phyloP scores from a whole-genome alignment of 2,888 invertebrate genomes.

The Diloba caeruleocephala region DNA sequence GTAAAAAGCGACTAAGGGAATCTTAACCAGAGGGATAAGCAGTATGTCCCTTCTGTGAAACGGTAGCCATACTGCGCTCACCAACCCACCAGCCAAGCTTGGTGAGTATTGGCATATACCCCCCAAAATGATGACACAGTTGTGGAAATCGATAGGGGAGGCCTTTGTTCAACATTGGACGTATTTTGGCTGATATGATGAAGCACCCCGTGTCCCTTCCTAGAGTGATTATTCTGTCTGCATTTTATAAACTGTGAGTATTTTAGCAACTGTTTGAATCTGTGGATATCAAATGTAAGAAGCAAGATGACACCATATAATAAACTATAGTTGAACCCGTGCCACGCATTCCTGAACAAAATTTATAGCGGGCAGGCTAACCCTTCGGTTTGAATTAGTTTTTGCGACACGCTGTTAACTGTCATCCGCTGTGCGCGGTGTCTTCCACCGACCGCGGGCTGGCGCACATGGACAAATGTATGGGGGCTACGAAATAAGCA shows the following conservation, averaged over 20 bases:
- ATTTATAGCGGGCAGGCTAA: constrained; percentile 69
- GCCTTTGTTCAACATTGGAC: too few species aligned
- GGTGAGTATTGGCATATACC: too few species aligned
- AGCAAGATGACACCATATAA: constrained; percentile 34
- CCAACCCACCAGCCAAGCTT: too few species aligned
- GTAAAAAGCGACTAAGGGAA: too few species aligned
- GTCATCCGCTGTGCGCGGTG: constrained; percentile 47
- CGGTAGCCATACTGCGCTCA: too few species aligned
- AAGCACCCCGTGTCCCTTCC: too few species aligned
- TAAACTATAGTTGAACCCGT: constrained; percentile 50
- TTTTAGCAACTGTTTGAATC: constrained; percentile 3
- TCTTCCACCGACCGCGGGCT: constrained; percentile 50
- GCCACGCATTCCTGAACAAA: constrained; percentile 56
- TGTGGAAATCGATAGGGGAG: too few species aligned
- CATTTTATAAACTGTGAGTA: neutral
- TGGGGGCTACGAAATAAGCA: constrained; percentile 62
- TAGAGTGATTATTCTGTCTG: too few species aligned
- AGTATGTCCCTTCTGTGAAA: too few species aligned
- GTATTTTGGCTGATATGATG: too few species aligned
- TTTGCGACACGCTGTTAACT: constrained; percentile 72
- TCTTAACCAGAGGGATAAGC: too few species aligned
- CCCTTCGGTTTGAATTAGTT: constrained; percentile 79
- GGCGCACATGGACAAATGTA: constrained; percentile 59
- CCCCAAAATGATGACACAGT: too few species aligned
- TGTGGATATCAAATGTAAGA: constrained; percentile 2